Percentiles rank a stretch among this genome's conserved stretches.
These are phyloP conservation scores for Siniperca chuatsi DNA, from an alignment of 2,113 vertebrate genomes.

Conservation along the genomic window DNA sequence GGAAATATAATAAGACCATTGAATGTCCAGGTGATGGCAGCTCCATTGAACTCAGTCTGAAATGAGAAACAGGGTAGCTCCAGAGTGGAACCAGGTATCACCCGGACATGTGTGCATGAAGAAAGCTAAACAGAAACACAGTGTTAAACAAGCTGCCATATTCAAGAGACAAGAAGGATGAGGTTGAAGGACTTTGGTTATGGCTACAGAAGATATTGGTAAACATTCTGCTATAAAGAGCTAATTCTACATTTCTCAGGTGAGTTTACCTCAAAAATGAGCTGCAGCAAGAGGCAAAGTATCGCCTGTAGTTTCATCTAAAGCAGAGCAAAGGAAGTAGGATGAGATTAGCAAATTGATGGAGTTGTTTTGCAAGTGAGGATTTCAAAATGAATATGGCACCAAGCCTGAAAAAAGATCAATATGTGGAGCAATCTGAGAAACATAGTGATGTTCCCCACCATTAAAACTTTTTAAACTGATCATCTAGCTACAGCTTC, in stretches of 20 bases:
- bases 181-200: not conserved
- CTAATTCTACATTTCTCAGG: not conserved
- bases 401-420: conserved; percentile 50
- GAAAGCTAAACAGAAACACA: conserved; percentile 57
- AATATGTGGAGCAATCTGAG: conserved; percentile 57
- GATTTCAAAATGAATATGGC: conserved; percentile 62
- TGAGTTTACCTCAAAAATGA: conserved; percentile 72
- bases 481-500: not conserved
- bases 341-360: not conserved
- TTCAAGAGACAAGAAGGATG: not conserved
- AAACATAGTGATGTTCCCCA: not conserved
- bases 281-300: conserved; percentile 56
- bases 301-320: conserved; percentile 64
- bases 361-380: conserved; percentile 22
- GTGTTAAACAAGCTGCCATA: not conserved
- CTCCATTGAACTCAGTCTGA: not conserved
- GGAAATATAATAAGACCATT: conserved; percentile 57
- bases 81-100: conserved; percentile 56
- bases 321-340: not conserved
- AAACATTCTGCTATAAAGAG: not conserved
- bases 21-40: conserved; percentile 66
- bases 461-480: not conserved
- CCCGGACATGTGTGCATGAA: conserved; percentile 32
- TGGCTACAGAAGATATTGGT: not conserved
- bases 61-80: conserved; percentile 66